These are phyloP conservation scores for Macrocentrus cingulum DNA, from an alignment of 1,140 invertebrate species.

Conservation along the genomic window DNA sequence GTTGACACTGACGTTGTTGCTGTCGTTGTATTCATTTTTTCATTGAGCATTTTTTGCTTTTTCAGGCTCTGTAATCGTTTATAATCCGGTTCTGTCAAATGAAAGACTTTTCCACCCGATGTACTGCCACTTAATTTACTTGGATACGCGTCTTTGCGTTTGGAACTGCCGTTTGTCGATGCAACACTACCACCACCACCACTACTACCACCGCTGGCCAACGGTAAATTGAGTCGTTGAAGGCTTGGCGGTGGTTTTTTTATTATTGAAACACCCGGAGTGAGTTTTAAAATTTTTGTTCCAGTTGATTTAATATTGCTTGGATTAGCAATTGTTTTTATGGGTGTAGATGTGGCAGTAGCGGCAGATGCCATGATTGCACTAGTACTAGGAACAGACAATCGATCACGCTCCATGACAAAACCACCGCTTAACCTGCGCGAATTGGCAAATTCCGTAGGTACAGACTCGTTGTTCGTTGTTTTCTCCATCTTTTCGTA, in stretches of 20 bases:
- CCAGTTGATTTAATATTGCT: constrained; percentile 13
- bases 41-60: constrained; percentile 49
- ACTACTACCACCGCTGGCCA: too few species aligned
- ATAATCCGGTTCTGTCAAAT: constrained; percentile 48
- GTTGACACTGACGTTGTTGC: not conserved
- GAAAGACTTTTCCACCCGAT: constrained; percentile 50
- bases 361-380: not conserved
- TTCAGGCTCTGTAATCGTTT: constrained; percentile 48
- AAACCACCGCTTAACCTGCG: constrained; percentile 48
- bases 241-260: constrained; percentile 54
- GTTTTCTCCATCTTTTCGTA: constrained; percentile 54
- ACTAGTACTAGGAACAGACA: constrained; percentile 26
- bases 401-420: constrained; percentile 41
- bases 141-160: constrained; percentile 38
- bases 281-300: constrained; percentile 40
- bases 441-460: constrained; percentile 42
- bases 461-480: constrained; percentile 46
- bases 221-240: constrained; percentile 44
- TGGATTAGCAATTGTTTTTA: too few species aligned
- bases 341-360: constrained; percentile 8
- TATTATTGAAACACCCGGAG: constrained; percentile 52
- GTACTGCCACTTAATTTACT: constrained; percentile 25
- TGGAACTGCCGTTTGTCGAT: constrained; percentile 31
- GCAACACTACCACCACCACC: constrained; percentile 22
- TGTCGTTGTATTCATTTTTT: constrained; percentile 37